Evolutionary conservation across 2,888 invertebrate species (phyloP).

Genomic region (Drosophila acutilabella): DNA sequence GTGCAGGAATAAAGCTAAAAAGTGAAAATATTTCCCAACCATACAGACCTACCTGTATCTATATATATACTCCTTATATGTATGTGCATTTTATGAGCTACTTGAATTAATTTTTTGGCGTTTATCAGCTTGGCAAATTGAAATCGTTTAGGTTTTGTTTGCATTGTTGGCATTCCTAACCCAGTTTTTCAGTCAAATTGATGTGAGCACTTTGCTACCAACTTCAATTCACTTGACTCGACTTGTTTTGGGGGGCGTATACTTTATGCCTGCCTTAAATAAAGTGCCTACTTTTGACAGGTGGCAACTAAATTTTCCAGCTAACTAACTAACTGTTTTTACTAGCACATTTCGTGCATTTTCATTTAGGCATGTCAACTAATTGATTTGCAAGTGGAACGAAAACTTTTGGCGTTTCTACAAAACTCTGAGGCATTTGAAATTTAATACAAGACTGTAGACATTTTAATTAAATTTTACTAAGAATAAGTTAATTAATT

Average conservation of each 20-base stretch:
- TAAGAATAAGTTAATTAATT: no score
- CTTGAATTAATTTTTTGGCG: slow-evolving; percentile 73
- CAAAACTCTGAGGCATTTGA: background rate
- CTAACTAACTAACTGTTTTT: slow-evolving; percentile 26
- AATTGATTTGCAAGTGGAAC: slow-evolving; percentile 70
- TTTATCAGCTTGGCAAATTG: slow-evolving; percentile 75
- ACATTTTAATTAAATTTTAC: no score
- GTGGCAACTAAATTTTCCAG: slow-evolving; percentile 26
- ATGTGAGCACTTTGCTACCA: slow-evolving; percentile 41
- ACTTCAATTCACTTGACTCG: no score
- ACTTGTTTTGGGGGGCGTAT: slow-evolving; percentile 11
- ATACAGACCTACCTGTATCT: slow-evolving; percentile 13
- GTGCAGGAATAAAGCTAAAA: slow-evolving; percentile 56
- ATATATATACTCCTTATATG: background rate
- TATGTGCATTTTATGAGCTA: slow-evolving; percentile 45
- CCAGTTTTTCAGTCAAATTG: slow-evolving; percentile 60
- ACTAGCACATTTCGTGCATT: background rate
- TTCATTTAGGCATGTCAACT: slow-evolving; percentile 60
- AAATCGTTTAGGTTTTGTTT: slow-evolving; percentile 63
- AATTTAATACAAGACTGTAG: no score
- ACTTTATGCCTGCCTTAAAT: slow-evolving; percentile 40
- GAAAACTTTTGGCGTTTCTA: slow-evolving; percentile 24
- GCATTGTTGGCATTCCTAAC: slow-evolving; percentile 58
- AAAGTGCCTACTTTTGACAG: slow-evolving; percentile 54
- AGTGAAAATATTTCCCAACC: slow-evolving; percentile 60